Evolutionary conservation across 2,797 vertebrate genomes (phyloP).

Genomic region (Vireo griseus): DNA sequence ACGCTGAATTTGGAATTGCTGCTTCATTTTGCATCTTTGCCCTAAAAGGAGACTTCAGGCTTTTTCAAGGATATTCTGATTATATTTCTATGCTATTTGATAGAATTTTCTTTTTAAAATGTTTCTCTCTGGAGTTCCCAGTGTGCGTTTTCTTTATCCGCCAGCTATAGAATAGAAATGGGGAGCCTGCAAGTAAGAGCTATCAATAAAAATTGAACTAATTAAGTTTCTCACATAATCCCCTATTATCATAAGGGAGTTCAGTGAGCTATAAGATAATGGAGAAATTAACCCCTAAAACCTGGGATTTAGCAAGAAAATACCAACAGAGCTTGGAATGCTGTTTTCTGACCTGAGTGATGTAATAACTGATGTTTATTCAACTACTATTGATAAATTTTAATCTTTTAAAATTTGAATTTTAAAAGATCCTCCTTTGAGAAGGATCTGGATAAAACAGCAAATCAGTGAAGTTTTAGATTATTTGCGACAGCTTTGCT

Average conservation of each 20-base stretch:
- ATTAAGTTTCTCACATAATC: constrained; percentile 48
- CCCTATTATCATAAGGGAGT: not conserved
- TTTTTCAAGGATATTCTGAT: not conserved
- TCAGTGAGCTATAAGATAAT: constrained; percentile 24
- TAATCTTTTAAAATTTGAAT: not conserved
- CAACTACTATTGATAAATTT: not conserved
- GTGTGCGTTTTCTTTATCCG: not conserved
- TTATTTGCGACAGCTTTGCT: not conserved
- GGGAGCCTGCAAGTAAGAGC: not conserved
- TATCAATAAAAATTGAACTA: constrained; percentile 43
- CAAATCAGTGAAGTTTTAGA: not conserved
- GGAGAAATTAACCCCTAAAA: constrained; percentile 45
- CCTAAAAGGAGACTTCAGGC: not conserved
- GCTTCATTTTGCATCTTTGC: not conserved
- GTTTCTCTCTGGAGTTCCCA: not conserved
- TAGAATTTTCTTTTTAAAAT: not conserved
- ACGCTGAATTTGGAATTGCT: not conserved
- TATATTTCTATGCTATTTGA: not conserved
- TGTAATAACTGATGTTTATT: not conserved
- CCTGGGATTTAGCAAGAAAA: constrained; percentile 33
- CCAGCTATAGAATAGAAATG: not conserved
- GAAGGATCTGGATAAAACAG: not conserved
- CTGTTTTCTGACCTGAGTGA: not conserved
- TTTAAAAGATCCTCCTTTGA: not conserved
- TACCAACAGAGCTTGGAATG: not conserved